Evolutionary conservation across 2,888 invertebrate genomes (phyloP).

Genomic region (Meloe dianella): DNA sequence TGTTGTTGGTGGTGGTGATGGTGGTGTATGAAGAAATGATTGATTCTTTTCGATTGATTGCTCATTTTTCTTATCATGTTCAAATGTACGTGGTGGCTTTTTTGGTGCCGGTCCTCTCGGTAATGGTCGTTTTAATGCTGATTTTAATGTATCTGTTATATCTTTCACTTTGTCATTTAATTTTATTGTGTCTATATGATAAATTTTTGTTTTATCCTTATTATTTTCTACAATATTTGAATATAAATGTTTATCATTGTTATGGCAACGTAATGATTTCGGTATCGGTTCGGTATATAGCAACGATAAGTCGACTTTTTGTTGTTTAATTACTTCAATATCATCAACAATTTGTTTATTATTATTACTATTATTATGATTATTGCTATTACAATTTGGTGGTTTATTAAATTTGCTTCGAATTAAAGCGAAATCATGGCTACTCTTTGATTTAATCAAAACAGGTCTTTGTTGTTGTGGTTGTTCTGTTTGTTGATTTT

Average conservation of each 20-base stretch:
- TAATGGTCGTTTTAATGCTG: conserved; percentile 70
- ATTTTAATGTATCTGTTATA: conserved; percentile 67
- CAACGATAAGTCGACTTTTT: conserved; percentile 42
- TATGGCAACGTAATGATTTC: conserved; percentile 47
- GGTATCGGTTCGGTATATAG: conserved; percentile 55
- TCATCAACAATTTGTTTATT: conserved; percentile 22
- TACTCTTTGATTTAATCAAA: conserved; percentile 48
- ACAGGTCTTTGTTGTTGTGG: conserved; percentile 34
- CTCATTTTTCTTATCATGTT: conserved; percentile 46
- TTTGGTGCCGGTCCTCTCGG: conserved; percentile 76
- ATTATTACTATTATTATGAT: conserved; percentile 22
- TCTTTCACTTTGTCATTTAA: no score
- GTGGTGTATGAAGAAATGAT: conserved; percentile 39
- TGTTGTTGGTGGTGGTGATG: background rate
- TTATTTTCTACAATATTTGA: background rate
- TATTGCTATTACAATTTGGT: conserved; percentile 18
- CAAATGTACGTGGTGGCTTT: conserved; percentile 75
- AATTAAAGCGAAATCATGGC: conserved; percentile 48
- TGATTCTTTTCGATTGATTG: conserved; percentile 34
- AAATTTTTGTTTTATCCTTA: conserved; percentile 34
- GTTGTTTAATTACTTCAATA: conserved; percentile 37
- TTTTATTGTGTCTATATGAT: conserved; percentile 18
- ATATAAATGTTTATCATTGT: conserved; percentile 26
- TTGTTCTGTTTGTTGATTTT: background rate
- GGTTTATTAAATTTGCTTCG: conserved; percentile 47